These are phyloP conservation scores for Meriones psammophilus DNA, from an alignment of 2,797 vertebrate genomes.

Conservation along the genomic window DNA sequence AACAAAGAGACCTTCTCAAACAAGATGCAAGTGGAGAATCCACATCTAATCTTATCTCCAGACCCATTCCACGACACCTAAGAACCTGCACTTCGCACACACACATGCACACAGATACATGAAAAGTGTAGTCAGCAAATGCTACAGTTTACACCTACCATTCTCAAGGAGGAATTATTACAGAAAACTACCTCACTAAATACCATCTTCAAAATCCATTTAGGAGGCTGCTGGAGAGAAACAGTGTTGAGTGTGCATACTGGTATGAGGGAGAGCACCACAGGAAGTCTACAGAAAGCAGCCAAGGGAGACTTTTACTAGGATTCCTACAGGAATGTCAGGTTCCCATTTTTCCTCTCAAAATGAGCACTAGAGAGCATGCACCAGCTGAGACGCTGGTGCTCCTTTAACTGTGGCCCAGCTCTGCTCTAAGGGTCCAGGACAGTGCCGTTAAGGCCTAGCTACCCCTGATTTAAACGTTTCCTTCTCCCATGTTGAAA, in stretches of 20 bases:
- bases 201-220: too few relatives aligned
- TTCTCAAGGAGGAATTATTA: too few relatives aligned
- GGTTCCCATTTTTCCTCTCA: neutral
- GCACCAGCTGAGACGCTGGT: neutral
- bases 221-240: too few relatives aligned
- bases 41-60: neutral
- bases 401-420: neutral
- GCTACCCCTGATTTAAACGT: neutral
- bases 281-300: neutral
- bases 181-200: too few relatives aligned
- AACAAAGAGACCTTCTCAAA: neutral
- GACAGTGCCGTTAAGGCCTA: neutral
- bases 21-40: neutral
- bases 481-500: neutral
- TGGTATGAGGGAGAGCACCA: neutral
- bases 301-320: neutral
- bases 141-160: too few relatives aligned
- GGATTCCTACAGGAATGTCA: neutral
- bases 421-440: neutral
- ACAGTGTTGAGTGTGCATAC: too few relatives aligned
- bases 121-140: too few relatives aligned
- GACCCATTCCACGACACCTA: neutral
- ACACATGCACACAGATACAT: too few relatives aligned
- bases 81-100: neutral
- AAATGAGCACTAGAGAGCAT: neutral